These are phyloP conservation scores for Stenodema calcarata DNA, from an alignment of 2,888 invertebrate species.

Conservation along the genomic window DNA sequence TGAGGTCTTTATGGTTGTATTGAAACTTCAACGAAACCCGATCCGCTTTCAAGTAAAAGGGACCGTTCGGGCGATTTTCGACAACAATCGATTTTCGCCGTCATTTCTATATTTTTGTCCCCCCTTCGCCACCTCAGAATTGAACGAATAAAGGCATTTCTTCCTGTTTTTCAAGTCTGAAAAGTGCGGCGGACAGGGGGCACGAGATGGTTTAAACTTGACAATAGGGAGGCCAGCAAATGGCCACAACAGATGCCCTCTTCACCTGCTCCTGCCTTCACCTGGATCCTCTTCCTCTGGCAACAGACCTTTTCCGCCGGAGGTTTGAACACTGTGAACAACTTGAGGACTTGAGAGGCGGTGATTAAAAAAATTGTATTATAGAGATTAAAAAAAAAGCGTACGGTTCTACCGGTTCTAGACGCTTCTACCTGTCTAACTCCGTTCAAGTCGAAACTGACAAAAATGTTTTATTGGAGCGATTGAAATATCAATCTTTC, in stretches of 20 bases:
- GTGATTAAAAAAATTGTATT: too few relatives aligned
- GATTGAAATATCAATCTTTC: too few relatives aligned
- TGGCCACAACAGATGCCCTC: constrained; percentile 26
- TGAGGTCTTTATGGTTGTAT: too few relatives aligned
- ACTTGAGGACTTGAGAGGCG: neutral
- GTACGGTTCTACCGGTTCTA: too few relatives aligned
- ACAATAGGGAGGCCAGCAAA: neutral
- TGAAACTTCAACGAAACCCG: too few relatives aligned
- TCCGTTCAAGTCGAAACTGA: too few relatives aligned
- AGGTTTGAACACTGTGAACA: too few relatives aligned
- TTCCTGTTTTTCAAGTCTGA: neutral
- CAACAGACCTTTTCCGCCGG: neutral
- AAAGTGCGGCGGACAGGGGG: neutral
- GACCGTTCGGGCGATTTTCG: neutral
- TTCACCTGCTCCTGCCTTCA: constrained; percentile 15
- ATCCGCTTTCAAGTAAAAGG: too few relatives aligned
- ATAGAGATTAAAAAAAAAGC: too few relatives aligned
- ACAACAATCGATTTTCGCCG: neutral
- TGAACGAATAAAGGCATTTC: neutral
- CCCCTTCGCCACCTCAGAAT: neutral
- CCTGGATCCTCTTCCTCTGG: constrained; percentile 30
- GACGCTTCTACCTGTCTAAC: too few relatives aligned
- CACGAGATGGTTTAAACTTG: neutral
- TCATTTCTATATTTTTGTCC: neutral
- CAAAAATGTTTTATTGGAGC: too few relatives aligned